phyloP scores from a whole-genome alignment of 2,797 vertebrate genomes.

The Knipowitschia caucasica region DNA sequence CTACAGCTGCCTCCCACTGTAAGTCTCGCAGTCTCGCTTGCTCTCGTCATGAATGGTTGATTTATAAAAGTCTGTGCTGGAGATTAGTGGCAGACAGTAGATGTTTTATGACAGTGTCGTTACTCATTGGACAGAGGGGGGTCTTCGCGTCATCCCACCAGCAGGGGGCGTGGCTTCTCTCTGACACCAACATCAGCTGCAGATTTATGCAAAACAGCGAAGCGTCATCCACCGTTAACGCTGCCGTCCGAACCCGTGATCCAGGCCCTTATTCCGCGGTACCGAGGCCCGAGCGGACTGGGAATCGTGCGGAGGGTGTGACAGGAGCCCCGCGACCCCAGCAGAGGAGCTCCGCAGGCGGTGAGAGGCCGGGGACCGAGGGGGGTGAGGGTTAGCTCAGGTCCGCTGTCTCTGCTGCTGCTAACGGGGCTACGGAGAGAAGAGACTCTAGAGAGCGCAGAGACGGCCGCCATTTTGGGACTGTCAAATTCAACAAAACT shows the following conservation, averaged over 20 bases:
- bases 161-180: conserved; percentile 62
- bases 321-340: conserved; percentile 14
- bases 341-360: background rate
- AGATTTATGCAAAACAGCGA: conserved; percentile 58
- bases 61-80: no score
- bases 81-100: no score
- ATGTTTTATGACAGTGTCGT: background rate
- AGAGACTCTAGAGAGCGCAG: no score
- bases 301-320: background rate
- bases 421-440: no score
- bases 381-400: background rate
- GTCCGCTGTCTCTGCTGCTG: no score
- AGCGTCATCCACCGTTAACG: conserved; percentile 19
- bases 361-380: conserved; percentile 4
- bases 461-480: background rate
- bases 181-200: conserved; percentile 59
- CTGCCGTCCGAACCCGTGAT: background rate
- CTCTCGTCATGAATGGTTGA: no score
- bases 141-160: conserved; percentile 43
- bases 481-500: no score
- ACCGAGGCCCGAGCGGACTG: background rate
- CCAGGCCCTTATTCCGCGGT: background rate
- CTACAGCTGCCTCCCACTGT: no score
- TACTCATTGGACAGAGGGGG: background rate
- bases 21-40: no score